phyloP scores from a whole-genome alignment of 1,140 invertebrate genomes.

The Hormaphis cornu region DNA sequence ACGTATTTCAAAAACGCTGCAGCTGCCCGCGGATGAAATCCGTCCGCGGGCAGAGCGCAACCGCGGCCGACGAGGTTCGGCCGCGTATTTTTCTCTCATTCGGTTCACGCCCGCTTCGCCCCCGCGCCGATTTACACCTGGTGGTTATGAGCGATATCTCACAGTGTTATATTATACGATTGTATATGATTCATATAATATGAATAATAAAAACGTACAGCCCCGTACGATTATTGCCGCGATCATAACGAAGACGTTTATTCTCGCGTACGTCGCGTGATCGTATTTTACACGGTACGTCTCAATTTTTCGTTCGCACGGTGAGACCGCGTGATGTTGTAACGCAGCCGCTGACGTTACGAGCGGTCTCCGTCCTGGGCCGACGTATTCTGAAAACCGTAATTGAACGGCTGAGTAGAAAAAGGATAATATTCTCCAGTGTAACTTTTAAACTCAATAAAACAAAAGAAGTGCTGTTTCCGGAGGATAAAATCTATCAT shows the following conservation, averaged over 20 bases:
- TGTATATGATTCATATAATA: background rate
- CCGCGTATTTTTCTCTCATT: too few relatives aligned
- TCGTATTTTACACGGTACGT: too few relatives aligned
- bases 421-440: too few relatives aligned
- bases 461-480: background rate
- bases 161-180: background rate
- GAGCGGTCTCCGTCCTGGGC: too few relatives aligned
- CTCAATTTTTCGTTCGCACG: background rate
- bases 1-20: slow-evolving; percentile 5
- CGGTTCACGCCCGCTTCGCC: too few relatives aligned
- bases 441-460: slow-evolving; percentile 9
- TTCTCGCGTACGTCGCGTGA: background rate
- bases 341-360: too few relatives aligned
- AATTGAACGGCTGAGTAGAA: too few relatives aligned
- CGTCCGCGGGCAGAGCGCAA: background rate
- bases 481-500: background rate
- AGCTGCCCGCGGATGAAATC: background rate
- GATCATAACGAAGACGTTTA: background rate
- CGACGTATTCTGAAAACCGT: too few relatives aligned
- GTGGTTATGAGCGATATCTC: too few relatives aligned
- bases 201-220: background rate
- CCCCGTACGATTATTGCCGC: background rate
- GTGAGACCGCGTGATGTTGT: background rate
- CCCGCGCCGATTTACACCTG: too few relatives aligned
- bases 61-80: too few relatives aligned